Percentiles rank a stretch among this genome's conserved stretches.
These are phyloP conservation scores for Paratilapia polleni DNA, from an alignment of 2,113 vertebrate species.

Conservation along the genomic window DNA sequence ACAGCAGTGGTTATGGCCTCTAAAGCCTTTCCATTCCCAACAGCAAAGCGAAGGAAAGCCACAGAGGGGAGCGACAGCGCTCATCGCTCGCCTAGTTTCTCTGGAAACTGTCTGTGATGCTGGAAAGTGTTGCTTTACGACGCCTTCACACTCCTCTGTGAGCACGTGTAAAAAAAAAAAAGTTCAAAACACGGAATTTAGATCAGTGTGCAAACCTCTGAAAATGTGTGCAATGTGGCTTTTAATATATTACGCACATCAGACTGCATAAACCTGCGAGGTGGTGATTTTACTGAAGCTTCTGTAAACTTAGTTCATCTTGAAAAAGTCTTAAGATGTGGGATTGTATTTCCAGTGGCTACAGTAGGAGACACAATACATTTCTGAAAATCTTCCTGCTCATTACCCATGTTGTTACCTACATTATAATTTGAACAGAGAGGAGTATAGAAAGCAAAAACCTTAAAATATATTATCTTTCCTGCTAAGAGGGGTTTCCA, in stretches of 20 bases:
- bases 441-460: neutral
- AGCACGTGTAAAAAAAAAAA: conserved; percentile 28
- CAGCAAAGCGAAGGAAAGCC: conserved; percentile 55
- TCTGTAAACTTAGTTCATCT: neutral
- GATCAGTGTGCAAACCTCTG: conserved; percentile 12
- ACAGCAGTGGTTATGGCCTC: conserved; percentile 23
- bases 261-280: neutral
- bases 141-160: conserved; percentile 44
- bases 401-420: neutral
- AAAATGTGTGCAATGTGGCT: conserved; percentile 8
- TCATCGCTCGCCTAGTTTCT: conserved; percentile 47
- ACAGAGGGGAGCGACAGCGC: conserved; percentile 48
- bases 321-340: neutral
- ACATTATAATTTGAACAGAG: neutral
- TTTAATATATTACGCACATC: neutral
- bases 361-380: neutral
- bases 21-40: conserved; percentile 61
- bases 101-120: conserved; percentile 64
- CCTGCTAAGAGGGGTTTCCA: neutral
- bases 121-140: conserved; percentile 60
- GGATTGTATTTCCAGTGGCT: neutral
- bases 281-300: neutral
- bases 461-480: neutral
- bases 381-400: neutral
- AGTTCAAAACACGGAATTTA: conserved; percentile 32